Percentiles rank a stretch among this genome's conserved stretches.
These are phyloP conservation scores for Ursus arctos DNA, from an alignment of 2,113 vertebrate species.

Conservation along the genomic window DNA sequence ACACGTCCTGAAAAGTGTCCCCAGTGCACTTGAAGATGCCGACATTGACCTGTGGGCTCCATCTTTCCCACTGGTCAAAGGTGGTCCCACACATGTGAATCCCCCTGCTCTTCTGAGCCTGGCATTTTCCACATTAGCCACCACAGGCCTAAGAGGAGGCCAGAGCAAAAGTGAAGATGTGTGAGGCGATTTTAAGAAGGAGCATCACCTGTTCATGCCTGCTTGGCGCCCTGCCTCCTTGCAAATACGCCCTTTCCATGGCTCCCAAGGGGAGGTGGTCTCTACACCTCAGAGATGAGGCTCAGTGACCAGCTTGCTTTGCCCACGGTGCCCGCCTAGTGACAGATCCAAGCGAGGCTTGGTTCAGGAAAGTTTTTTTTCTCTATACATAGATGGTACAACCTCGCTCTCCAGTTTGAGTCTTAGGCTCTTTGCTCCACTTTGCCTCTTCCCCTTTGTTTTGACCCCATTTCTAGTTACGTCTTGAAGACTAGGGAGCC, in stretches of 20 bases:
- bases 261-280: not conserved
- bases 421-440: not conserved
- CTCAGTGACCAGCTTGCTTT: not conserved
- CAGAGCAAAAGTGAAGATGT: too few species aligned
- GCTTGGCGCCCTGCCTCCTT: not conserved
- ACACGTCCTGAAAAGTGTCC: not conserved
- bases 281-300: not conserved
- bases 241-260: not conserved
- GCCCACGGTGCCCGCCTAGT: rapidly evolving
- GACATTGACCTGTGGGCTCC: not conserved
- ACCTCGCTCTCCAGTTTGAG: not conserved
- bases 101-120: not conserved
- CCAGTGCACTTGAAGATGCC: rapidly evolving
- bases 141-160: too few species aligned
- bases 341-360: not conserved
- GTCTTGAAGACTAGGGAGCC: not conserved
- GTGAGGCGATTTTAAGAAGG: not conserved
- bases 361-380: not conserved
- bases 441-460: not conserved
- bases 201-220: not conserved
- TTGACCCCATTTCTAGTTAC: not conserved
- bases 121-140: not conserved
- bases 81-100: not conserved
- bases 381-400: not conserved
- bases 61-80: not conserved